Evolutionary conservation across 2,113 vertebrate genomes (phyloP).

Genomic region (Phyllostomus discolor): DNA sequence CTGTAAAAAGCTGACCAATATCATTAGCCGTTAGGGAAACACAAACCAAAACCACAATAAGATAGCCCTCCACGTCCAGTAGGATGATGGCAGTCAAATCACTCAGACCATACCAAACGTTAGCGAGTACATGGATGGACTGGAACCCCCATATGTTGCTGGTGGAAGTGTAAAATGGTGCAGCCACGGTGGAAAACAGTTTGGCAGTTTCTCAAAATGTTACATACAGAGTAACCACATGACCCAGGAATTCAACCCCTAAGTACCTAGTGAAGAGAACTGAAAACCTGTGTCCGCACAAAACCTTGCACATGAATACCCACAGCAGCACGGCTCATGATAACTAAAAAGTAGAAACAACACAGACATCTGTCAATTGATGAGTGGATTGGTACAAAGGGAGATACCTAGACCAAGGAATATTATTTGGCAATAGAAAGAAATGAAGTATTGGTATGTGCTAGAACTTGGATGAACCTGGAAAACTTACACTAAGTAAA

Average conservation of each 20-base stretch:
- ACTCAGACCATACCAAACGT: background rate
- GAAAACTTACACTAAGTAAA: background rate
- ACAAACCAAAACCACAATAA: background rate
- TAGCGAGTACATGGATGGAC: background rate
- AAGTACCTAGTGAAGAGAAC: background rate
- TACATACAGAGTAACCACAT: background rate
- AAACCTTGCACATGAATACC: no score
- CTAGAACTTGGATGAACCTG: background rate
- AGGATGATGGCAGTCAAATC: background rate
- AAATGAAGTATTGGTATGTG: background rate
- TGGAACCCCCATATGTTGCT: background rate
- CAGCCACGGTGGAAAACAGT: background rate
- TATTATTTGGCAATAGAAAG: background rate
- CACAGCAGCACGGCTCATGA: background rate
- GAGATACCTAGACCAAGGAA: background rate
- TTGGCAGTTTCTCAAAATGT: background rate
- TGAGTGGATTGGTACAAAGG: background rate
- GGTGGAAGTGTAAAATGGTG: background rate
- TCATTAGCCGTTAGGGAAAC: background rate
- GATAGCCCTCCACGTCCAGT: background rate
- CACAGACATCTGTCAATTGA: background rate
- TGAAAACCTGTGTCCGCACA: background rate
- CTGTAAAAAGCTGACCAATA: background rate
- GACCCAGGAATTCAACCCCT: background rate
- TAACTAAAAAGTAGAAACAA: background rate